Base-by-base conservation (phyloP, 2,797 vertebrate genomes). In the Octomys mimax region DNA sequence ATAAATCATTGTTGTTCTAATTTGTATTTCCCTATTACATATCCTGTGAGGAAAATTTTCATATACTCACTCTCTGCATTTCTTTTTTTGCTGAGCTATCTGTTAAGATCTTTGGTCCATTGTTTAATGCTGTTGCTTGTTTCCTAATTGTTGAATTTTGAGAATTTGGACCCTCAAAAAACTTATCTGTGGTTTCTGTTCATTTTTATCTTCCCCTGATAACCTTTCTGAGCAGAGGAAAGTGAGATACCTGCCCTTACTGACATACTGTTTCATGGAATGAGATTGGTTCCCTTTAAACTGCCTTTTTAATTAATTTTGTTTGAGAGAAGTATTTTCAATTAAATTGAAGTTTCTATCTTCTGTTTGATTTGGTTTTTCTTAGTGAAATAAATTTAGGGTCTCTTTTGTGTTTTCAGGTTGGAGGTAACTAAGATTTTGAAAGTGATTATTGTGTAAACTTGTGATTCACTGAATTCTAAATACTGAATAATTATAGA, bases 301-400 rank as follows among this genome's bases (percentile, higher is more conserved):
- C 5, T 84, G 14, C 61, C 21, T 80, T 13, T 75, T 80, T 6
- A 52, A 87, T 68, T 90, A 8, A 92, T 85, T 96, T 95, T 88
- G 19, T 52, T 85, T 42, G 66, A 71, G 91, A 46, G 36, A 81
- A 78, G 91, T 26, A 5, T 4, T 6, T 91, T 84, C 83, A 79
- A 66, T 92, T 71, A 80, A 8, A 49, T 6, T 46, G 9, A 26
- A 64, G 84, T 85, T 93, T 91, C 36, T 81, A 1, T 91, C 71
- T 87, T 94, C 31, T 87, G 24, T 28, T 83, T 90, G 78, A 75
- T 62, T 90, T 77, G n/a, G 5, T 89, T 96, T 94, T 75, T 26
- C 39, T 92, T 36, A 52, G 1, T 75, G 57, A 79, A 61, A 79
- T 13, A 90, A 79, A 86, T 62, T 54, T 9, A 46, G 22, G 16